Conservation (phyloP, 1,140 invertebrate species). For the Cydia splendana region DNA sequence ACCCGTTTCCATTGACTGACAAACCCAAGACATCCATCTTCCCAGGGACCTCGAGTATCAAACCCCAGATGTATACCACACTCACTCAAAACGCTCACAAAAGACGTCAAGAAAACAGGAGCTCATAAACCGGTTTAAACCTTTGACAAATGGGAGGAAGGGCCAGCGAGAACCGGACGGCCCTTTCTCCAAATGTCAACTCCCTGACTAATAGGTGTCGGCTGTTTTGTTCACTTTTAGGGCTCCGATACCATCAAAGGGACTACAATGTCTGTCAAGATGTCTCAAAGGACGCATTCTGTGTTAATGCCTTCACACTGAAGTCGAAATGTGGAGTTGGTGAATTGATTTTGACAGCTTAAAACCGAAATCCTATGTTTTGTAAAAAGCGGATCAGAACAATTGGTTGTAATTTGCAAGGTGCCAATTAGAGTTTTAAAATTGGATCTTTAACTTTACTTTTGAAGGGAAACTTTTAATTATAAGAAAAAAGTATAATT, state of each 20-base stretch:
- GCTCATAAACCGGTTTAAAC: slow-evolving; percentile 13
- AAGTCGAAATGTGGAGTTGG: not conserved
- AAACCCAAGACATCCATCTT: slow-evolving; percentile 13
- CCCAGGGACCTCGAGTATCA: not conserved
- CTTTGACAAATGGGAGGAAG: slow-evolving; percentile 27
- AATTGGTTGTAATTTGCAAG: too few species aligned
- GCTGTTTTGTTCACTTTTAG: slow-evolving; percentile 29
- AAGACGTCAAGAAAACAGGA: slow-evolving; percentile 29
- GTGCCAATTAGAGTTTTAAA: too few species aligned
- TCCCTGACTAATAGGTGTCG: slow-evolving; percentile 26
- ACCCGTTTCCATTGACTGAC: slow-evolving; percentile 1
- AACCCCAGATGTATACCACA: slow-evolving; percentile 8
- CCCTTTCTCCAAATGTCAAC: not conserved
- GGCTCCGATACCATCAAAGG: not conserved
- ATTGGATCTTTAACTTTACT: too few species aligned
- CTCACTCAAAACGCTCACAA: slow-evolving; percentile 24
- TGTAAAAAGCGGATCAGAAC: too few species aligned
- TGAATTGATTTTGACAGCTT: not conserved
- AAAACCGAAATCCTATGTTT: not conserved
- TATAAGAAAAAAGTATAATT: too few species aligned
- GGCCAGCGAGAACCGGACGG: not conserved
- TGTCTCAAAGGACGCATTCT: not conserved
- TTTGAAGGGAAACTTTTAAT: too few species aligned
- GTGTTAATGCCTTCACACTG: not conserved
- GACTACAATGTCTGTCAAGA: slow-evolving; percentile 6